Conservation (phyloP, 2,888 invertebrate genomes). For the Tachina fera region DNA sequence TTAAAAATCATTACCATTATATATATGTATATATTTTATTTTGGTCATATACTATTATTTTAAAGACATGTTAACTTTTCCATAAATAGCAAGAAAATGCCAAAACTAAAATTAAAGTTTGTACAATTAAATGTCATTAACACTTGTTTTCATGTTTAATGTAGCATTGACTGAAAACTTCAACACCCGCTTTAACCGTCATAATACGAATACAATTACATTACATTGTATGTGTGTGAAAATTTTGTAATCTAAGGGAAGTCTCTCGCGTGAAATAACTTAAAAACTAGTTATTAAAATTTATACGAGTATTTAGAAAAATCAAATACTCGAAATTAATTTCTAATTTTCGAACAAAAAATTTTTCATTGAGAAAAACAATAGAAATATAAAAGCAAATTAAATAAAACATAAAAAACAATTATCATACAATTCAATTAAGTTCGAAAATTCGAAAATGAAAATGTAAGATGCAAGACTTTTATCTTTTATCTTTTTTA, state of each 20-base stretch:
- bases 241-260: slow-evolving; percentile 14
- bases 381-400: too few relatives aligned
- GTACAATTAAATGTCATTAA: slow-evolving; percentile 65
- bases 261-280: not conserved
- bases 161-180: slow-evolving; percentile 46
- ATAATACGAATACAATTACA: slow-evolving; percentile 3
- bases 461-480: too few relatives aligned
- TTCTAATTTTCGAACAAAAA: not conserved
- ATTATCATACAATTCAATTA: too few relatives aligned
- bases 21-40: slow-evolving; percentile 10
- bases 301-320: not conserved
- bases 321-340: not conserved
- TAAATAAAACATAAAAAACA: too few relatives aligned
- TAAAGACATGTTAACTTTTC: slow-evolving; percentile 12
- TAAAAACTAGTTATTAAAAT: not conserved
- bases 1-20: slow-evolving; percentile 25
- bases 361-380: too few relatives aligned
- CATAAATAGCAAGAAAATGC: slow-evolving; percentile 3
- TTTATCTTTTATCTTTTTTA: too few relatives aligned
- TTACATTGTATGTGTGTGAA: not conserved
- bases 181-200: slow-evolving; percentile 50
- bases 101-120: slow-evolving; percentile 23
- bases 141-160: slow-evolving; percentile 50
- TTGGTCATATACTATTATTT: slow-evolving; percentile 23
- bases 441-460: too few relatives aligned